Conservation (phyloP, 2,113 vertebrate species). For the Thunnus maccoyii region DNA sequence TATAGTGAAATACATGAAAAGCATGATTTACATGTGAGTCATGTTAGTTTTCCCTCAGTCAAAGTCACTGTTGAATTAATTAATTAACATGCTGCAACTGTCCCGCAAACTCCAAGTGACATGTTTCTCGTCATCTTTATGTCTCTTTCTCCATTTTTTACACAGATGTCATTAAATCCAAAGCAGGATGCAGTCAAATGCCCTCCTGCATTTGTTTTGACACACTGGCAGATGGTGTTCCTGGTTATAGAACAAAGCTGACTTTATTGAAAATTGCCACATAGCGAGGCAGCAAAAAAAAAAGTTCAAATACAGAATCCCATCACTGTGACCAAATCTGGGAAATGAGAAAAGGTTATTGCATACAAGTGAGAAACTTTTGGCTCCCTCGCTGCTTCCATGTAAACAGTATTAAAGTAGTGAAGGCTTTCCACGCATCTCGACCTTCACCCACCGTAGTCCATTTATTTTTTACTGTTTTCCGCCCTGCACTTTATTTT, state of each 20-base stretch:
- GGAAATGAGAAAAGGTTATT: constrained; percentile 9
- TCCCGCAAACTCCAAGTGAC: constrained; percentile 12
- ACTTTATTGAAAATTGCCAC: constrained; percentile 68
- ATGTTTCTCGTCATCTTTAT: constrained; percentile 21
- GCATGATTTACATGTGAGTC: not conserved
- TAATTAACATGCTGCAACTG: not conserved
- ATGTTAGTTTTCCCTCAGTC: not conserved
- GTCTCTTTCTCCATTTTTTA: constrained; percentile 46
- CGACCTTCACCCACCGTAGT: not conserved
- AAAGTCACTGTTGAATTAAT: no score
- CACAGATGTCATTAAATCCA: constrained; percentile 59
- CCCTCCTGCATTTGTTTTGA: constrained; percentile 62
- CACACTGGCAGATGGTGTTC: constrained; percentile 68
- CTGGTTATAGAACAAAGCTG: constrained; percentile 53
- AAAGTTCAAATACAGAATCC: constrained; percentile 5
- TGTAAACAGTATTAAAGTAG: not conserved
- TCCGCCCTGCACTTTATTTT: not conserved
- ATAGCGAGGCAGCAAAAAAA: constrained; percentile 34
- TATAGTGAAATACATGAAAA: constrained; percentile 21
- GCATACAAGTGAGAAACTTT: constrained; percentile 12
- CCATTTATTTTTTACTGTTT: constrained; percentile 9
- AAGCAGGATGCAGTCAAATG: constrained; percentile 56
- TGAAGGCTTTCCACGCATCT: not conserved
- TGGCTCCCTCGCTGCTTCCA: not conserved
- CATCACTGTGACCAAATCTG: constrained; percentile 18